These are phyloP conservation scores for Quadroppia sp. DNA, from an alignment of 2,888 invertebrate species.

Conservation along the genomic window DNA sequence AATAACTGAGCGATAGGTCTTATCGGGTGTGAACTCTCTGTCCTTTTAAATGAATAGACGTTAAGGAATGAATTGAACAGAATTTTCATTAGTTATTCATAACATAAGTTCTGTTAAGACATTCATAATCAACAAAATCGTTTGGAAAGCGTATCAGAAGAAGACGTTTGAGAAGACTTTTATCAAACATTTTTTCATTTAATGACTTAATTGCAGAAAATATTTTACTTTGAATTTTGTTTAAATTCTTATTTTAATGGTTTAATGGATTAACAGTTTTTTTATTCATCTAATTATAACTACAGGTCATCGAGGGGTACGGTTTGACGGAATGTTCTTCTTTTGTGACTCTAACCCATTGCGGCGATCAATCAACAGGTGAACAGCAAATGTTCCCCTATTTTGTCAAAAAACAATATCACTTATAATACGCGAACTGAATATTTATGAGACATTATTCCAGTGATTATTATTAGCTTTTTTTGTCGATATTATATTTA, in stretches of 20 bases:
- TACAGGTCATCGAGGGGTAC: conserved; percentile 80
- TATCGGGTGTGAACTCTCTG: conserved; percentile 9
- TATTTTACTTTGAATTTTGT: neutral
- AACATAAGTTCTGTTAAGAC: no score
- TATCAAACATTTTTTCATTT: neutral
- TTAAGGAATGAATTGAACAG: no score
- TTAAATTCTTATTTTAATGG: neutral
- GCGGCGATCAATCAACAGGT: conserved; percentile 75
- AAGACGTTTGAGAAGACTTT: neutral
- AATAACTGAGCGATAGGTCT: neutral
- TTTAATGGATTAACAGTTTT: neutral
- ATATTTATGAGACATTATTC: neutral
- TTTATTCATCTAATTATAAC: conserved; percentile 1
- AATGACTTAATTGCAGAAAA: conserved; percentile 13
- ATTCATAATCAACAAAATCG: neutral
- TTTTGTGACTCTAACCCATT: conserved; percentile 82
- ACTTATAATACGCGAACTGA: neutral
- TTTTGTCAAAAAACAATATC: neutral
- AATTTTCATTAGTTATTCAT: no score
- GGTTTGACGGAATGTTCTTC: conserved; percentile 91
- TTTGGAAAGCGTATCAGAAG: neutral
- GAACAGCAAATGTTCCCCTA: neutral
- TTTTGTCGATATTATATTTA: no score
- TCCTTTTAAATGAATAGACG: neutral
- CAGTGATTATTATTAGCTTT: no score